These are phyloP conservation scores for Ptychochromis oligacanthus DNA, from an alignment of 2,113 vertebrate species.

Conservation along the genomic window DNA sequence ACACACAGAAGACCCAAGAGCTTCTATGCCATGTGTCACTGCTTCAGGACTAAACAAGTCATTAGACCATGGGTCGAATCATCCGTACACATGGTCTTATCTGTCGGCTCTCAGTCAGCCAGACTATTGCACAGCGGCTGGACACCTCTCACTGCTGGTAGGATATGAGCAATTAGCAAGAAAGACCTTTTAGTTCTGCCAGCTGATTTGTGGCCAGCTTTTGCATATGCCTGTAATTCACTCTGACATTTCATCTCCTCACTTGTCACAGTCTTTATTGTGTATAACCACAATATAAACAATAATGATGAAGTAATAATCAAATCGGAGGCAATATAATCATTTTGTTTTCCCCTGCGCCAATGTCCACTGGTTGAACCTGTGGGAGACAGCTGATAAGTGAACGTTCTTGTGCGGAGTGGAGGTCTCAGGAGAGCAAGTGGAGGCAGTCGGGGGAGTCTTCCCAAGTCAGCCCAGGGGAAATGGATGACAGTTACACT, in stretches of 20 bases:
- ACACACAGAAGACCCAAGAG: constrained; percentile 31
- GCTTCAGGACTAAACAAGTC: constrained; percentile 72
- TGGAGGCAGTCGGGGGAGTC: constrained; percentile 55
- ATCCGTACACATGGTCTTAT: constrained; percentile 67
- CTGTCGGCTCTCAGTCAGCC: constrained; percentile 66
- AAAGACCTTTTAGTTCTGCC: constrained; percentile 75
- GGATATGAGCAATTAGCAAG: constrained; percentile 79
- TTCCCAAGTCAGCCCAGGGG: constrained; percentile 70
- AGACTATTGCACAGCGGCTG: constrained; percentile 51
- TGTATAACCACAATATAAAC: constrained; percentile 79
- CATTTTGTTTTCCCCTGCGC: constrained; percentile 54
- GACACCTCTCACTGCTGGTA: constrained; percentile 63
- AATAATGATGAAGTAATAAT: constrained; percentile 79
- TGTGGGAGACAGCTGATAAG: constrained; percentile 76
- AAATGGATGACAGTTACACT: constrained; percentile 83
- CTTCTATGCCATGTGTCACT: constrained; percentile 68
- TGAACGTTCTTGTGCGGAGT: constrained; percentile 53
- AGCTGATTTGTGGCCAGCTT: constrained; percentile 76
- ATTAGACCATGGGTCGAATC: constrained; percentile 71
- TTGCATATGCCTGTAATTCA: constrained; percentile 80
- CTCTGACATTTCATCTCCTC: constrained; percentile 80
- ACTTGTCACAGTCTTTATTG: constrained; percentile 79
- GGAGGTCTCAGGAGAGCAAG: constrained; percentile 63
- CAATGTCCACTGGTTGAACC: constrained; percentile 80
- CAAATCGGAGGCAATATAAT: constrained; percentile 73